Evolutionary conservation across 2,113 vertebrate genomes (phyloP).

Genomic region (Galeopterus variegatus): DNA sequence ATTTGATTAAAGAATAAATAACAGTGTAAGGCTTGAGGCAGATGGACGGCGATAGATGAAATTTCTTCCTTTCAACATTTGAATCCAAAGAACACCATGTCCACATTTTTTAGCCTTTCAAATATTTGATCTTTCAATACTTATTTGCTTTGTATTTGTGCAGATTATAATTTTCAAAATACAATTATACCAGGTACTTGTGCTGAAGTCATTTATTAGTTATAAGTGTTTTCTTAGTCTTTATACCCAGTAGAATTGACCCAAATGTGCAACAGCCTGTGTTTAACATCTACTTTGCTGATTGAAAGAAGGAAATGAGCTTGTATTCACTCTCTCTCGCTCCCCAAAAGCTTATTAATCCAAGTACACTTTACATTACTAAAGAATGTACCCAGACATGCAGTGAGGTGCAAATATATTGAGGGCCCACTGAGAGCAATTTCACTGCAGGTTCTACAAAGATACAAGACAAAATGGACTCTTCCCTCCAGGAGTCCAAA

Average conservation of each 20-base stretch:
- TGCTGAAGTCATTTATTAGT: constrained; percentile 69
- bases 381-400: constrained; percentile 16
- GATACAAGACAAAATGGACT: not conserved
- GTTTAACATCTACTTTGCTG: constrained; percentile 74
- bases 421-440: not conserved
- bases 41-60: not conserved
- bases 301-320: constrained; percentile 65
- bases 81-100: constrained; percentile 63
- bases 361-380: constrained; percentile 9
- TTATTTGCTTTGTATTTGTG: constrained; percentile 55
- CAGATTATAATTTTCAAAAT: constrained; percentile 71
- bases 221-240: constrained; percentile 68
- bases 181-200: constrained; percentile 32
- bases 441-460: constrained; percentile 5
- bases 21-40: not conserved
- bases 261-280: constrained; percentile 26
- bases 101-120: constrained; percentile 57
- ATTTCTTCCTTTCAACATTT: constrained; percentile 47
- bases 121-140: constrained; percentile 60
- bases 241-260: constrained; percentile 42
- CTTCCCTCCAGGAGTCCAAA: constrained; percentile 8
- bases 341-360: constrained; percentile 47
- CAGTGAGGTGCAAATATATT: constrained; percentile 11
- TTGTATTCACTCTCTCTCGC: not conserved
- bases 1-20: not conserved